Evolutionary conservation across 2,113 vertebrate species (phyloP).

Genomic region (Stegostoma tigrinum): DNA sequence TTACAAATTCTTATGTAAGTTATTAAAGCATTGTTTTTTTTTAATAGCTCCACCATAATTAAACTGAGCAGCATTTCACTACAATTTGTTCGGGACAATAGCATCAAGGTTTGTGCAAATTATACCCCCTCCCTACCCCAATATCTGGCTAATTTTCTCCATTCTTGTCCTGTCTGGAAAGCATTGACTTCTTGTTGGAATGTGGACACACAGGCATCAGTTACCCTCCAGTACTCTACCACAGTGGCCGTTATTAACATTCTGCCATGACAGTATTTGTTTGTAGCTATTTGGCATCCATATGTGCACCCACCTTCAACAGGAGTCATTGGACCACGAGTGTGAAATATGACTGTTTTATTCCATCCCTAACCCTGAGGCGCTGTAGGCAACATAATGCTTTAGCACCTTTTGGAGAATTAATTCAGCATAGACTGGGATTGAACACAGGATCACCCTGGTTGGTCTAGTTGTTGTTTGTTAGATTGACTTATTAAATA

Average conservation of each 20-base stretch:
- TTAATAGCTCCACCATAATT: neutral
- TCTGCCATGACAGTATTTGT: neutral
- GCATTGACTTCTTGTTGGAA: neutral
- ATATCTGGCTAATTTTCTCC: neutral
- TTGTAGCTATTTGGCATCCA: neutral
- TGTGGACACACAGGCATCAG: neutral
- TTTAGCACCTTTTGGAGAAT: neutral
- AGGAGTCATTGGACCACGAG: constrained; percentile 10
- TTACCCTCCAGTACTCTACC: neutral
- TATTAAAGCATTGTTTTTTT: neutral
- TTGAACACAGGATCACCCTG: neutral
- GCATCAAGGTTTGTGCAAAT: neutral
- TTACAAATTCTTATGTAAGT: neutral
- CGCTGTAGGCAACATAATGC: neutral
- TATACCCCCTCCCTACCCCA: neutral
- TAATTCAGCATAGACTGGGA: neutral
- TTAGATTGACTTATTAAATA: neutral
- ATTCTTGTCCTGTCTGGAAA: neutral
- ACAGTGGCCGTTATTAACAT: neutral
- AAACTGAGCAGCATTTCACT: neutral
- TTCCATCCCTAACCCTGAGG: neutral
- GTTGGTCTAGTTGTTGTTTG: neutral
- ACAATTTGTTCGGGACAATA: neutral
- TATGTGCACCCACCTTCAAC: neutral
- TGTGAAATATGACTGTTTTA: constrained; percentile 7